These are phyloP conservation scores for Azemiops feae DNA, from an alignment of 2,113 vertebrate species.

Conservation along the genomic window DNA sequence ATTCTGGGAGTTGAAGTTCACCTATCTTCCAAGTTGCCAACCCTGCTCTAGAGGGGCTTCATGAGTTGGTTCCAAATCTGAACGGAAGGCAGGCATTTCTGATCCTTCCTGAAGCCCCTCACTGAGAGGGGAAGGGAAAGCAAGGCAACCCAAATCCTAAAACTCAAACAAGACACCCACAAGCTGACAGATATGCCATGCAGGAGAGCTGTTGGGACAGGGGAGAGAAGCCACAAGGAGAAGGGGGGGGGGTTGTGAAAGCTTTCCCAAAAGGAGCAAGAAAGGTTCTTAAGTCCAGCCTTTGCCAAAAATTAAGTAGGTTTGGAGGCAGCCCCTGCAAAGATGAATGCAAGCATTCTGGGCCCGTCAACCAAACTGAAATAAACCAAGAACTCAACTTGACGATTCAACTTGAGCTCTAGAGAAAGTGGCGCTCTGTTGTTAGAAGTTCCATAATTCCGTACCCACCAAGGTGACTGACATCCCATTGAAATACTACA, in stretches of 20 bases:
- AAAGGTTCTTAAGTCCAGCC: not conserved
- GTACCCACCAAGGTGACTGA: not conserved
- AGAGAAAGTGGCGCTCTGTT: not conserved
- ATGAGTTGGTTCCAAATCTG: not conserved
- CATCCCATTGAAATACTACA: too few relatives aligned
- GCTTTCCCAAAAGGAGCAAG: conserved; percentile 27
- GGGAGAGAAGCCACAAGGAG: conserved; percentile 40
- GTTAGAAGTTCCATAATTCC: not conserved
- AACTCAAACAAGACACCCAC: not conserved
- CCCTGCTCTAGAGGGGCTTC: not conserved
- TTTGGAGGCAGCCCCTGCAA: not conserved
- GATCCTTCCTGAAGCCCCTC: too few relatives aligned
- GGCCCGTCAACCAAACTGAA: not conserved
- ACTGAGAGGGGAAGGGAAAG: too few relatives aligned
- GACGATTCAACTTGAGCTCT: not conserved
- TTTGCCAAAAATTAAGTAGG: not conserved
- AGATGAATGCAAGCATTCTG: not conserved
- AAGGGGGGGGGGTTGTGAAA: conserved; percentile 52
- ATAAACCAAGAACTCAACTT: not conserved
- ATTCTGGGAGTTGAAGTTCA: not conserved
- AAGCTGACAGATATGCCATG: conserved; percentile 47
- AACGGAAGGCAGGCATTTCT: not conserved
- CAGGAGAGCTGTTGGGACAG: conserved; percentile 23
- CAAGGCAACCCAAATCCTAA: not conserved
- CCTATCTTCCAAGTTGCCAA: not conserved